A percentile compares a stretch with the other conserved stretches of the same genome.
Evolutionary conservation across 92 coral and sea anemone species (phyloP).

Genomic region (Palythoa grandiflora): DNA sequence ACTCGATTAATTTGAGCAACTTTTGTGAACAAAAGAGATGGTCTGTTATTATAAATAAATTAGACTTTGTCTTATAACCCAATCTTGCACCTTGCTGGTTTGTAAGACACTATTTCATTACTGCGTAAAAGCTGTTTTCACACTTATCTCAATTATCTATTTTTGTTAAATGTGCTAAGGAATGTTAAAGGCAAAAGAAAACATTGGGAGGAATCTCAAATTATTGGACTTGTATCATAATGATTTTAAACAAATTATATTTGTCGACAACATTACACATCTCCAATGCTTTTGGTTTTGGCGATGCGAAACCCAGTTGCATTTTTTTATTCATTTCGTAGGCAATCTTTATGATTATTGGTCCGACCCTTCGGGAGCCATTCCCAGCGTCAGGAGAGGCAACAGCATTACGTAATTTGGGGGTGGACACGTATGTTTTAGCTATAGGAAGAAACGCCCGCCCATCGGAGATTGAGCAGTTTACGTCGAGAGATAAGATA

Average conservation of each 20-base stretch:
- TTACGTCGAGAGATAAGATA: conserved; percentile 19
- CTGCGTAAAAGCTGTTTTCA: too few relatives aligned
- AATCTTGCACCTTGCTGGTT: too few relatives aligned
- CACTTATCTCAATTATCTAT: too few relatives aligned
- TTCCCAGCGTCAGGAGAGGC: conserved; percentile 12
- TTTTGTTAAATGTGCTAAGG: too few relatives aligned
- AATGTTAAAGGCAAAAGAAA: too few relatives aligned
- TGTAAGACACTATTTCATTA: too few relatives aligned
- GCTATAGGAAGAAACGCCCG: background rate
- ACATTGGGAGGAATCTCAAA: too few relatives aligned
- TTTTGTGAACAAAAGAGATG: too few relatives aligned
- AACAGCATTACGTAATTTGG: background rate
- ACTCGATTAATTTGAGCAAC: too few relatives aligned
- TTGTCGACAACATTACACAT: background rate
- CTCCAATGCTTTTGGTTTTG: background rate
- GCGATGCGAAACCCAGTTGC: background rate
- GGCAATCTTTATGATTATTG: conserved; percentile 38
- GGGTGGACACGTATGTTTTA: background rate
- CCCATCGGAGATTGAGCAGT: conserved; percentile 21
- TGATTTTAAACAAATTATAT: background rate
- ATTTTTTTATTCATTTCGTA: background rate
- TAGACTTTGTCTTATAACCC: too few relatives aligned
- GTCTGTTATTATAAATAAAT: too few relatives aligned
- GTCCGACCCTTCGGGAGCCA: background rate
- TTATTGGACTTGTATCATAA: too few relatives aligned